Evolutionary conservation across 2,888 invertebrate genomes (phyloP).

Genomic region (Chrysolina oricalcia): DNA sequence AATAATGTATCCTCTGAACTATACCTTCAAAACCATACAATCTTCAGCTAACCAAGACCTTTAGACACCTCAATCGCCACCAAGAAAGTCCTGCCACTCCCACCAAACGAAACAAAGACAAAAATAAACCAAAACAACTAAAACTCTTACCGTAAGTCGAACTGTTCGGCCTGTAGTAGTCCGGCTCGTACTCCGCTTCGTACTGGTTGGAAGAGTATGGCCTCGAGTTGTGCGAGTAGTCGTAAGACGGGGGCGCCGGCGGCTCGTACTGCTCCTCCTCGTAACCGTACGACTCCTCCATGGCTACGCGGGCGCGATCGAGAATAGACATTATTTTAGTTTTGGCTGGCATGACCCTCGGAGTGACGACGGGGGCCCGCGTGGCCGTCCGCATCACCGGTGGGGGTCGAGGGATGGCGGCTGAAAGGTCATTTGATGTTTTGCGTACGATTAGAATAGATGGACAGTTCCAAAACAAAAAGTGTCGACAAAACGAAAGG

Average conservation of each 20-base stretch:
- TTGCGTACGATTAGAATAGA: constrained; percentile 11
- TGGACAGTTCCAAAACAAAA: constrained; percentile 6
- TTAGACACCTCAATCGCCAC: neutral
- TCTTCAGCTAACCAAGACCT: neutral
- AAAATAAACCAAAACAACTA: neutral
- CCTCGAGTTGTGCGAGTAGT: constrained; percentile 61
- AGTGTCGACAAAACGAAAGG: neutral
- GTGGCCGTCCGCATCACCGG: constrained; percentile 71
- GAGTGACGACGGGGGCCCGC: constrained; percentile 71
- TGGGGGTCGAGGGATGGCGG: constrained; percentile 67
- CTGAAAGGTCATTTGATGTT: constrained; percentile 53
- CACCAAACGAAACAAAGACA: neutral
- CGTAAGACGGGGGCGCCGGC: constrained; percentile 63
- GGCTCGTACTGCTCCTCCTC: constrained; percentile 71
- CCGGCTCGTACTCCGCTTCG: constrained; percentile 69
- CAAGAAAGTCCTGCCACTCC: neutral
- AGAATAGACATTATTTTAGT: constrained; percentile 89
- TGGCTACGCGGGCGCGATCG: constrained; percentile 86
- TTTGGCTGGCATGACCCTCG: constrained; percentile 79
- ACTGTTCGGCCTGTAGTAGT: constrained; percentile 73
- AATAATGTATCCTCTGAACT: too few relatives aligned
- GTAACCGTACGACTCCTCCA: constrained; percentile 84
- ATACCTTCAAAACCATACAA: too few relatives aligned
- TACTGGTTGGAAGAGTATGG: constrained; percentile 68
- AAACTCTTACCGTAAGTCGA: constrained; percentile 63